phyloP scores from a whole-genome alignment of 2,888 invertebrate genomes.

The Dermolepida albohirtum region DNA sequence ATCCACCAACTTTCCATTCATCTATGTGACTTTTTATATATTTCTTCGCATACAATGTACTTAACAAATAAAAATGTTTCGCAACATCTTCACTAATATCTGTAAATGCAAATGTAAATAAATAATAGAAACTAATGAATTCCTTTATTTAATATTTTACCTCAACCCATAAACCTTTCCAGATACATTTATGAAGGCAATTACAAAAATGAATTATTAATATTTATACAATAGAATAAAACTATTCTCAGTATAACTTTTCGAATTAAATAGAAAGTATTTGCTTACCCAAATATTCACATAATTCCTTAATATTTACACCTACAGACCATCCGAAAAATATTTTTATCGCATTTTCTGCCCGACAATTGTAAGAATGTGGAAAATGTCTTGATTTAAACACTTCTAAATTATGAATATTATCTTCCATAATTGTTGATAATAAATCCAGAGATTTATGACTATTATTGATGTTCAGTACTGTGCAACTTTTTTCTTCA shows the following conservation, averaged over 20 bases:
- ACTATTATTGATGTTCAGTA: neutral
- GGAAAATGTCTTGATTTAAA: conserved; percentile 23
- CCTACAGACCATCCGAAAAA: conserved; percentile 76
- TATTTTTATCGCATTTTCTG: conserved; percentile 71
- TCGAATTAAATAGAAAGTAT: neutral
- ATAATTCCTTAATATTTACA: conserved; percentile 67
- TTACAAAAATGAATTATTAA: conserved; percentile 13
- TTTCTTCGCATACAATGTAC: conserved; percentile 57
- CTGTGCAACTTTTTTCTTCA: neutral
- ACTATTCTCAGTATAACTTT: neutral
- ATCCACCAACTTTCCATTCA: conserved; percentile 70
- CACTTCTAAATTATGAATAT: conserved; percentile 22
- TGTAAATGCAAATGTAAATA: conserved; percentile 14
- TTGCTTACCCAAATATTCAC: conserved; percentile 68
- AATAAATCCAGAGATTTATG: conserved; percentile 16
- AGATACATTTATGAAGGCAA: conserved; percentile 18
- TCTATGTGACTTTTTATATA: conserved; percentile 66
- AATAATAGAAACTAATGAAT: neutral
- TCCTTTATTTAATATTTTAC: conserved; percentile 11
- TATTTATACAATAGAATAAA: neutral
- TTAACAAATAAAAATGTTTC: conserved; percentile 29
- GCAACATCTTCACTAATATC: conserved; percentile 63
- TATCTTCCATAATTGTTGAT: conserved; percentile 27
- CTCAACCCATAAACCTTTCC: conserved; percentile 16
- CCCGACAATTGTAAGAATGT: conserved; percentile 64